Evolutionary conservation across 2,113 vertebrate species (phyloP).

Genomic region (Illadopsis cleaveri): DNA sequence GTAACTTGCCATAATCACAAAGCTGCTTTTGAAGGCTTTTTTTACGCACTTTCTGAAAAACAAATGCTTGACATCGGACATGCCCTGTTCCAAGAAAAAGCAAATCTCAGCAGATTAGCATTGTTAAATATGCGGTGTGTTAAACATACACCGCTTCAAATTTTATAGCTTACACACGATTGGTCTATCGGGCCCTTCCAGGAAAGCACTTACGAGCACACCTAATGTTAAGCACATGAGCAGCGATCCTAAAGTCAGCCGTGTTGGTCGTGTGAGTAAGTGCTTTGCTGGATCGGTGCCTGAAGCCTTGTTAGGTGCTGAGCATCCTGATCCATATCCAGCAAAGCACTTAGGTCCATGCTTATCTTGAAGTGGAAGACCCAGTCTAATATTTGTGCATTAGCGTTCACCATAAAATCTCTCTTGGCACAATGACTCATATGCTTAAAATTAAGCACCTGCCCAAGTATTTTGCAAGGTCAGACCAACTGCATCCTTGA

Average conservation of each 20-base stretch:
- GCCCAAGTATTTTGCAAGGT: not conserved
- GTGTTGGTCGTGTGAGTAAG: not conserved
- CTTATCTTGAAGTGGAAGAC: slow-evolving; percentile 55
- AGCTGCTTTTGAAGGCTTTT: slow-evolving; percentile 25
- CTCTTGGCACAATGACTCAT: not conserved
- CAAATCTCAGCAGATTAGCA: slow-evolving; percentile 58
- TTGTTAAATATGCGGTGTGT: slow-evolving; percentile 35
- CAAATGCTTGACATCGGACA: not conserved
- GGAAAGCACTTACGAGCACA: slow-evolving; percentile 61
- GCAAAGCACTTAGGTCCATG: slow-evolving; percentile 32
- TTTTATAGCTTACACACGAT: slow-evolving; percentile 53
- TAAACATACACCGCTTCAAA: slow-evolving; percentile 40
- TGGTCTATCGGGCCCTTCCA: slow-evolving; percentile 52
- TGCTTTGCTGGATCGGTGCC: slow-evolving; percentile 55
- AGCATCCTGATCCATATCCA: slow-evolving; percentile 64
- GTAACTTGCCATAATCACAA: slow-evolving; percentile 35
- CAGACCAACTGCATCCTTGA: not conserved
- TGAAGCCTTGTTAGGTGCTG: slow-evolving; percentile 56
- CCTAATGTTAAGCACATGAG: slow-evolving; percentile 65
- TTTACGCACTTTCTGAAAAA: slow-evolving; percentile 35
- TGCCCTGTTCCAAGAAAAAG: slow-evolving; percentile 38
- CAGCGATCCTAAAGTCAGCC: slow-evolving; percentile 7
- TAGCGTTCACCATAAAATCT: slow-evolving; percentile 36
- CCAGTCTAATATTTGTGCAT: slow-evolving; percentile 30
- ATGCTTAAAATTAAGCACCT: slow-evolving; percentile 52